Percentiles rank a stretch among this genome's conserved stretches.
phyloP scores from a whole-genome alignment of 1,140 invertebrate species.

The Chrysoperla carnea region DNA sequence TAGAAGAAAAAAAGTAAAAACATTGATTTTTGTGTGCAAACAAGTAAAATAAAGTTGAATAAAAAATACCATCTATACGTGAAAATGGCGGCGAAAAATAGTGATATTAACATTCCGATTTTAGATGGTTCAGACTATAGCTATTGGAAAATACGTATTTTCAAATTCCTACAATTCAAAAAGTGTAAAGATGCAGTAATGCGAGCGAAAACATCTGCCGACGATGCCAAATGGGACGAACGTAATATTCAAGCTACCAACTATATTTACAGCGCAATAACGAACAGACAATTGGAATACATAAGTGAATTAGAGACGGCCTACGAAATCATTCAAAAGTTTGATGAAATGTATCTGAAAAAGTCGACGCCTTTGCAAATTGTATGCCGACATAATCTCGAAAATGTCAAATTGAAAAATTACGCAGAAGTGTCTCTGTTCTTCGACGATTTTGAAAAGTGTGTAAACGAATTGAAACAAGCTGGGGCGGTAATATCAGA shows the following conservation, averaged over 20 bases:
- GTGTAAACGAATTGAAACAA: slow-evolving; percentile 12
- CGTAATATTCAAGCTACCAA: slow-evolving; percentile 11
- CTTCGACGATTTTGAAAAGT: slow-evolving; percentile 16
- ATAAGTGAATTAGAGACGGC: slow-evolving; percentile 7
- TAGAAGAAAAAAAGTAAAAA: too few relatives aligned
- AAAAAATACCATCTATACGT: background rate
- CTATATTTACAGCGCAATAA: slow-evolving; percentile 12
- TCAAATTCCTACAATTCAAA: slow-evolving; percentile 9
- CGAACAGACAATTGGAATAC: slow-evolving; percentile 12
- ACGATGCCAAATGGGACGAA: slow-evolving; percentile 9
- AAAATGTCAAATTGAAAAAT: slow-evolving; percentile 12
- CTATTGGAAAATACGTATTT: slow-evolving; percentile 12
- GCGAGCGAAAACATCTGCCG: slow-evolving; percentile 4
- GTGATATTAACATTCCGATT: slow-evolving; percentile 10
- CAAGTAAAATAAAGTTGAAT: background rate
- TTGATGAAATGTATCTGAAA: slow-evolving; percentile 13
- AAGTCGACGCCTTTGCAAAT: slow-evolving; percentile 15
- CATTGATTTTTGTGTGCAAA: background rate
- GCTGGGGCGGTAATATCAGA: slow-evolving; percentile 12
- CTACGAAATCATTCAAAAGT: slow-evolving; percentile 13
- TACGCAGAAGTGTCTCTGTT: slow-evolving; percentile 7
- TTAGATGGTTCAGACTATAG: slow-evolving; percentile 17
- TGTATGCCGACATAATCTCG: slow-evolving; percentile 10
- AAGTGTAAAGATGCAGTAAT: slow-evolving; percentile 9
- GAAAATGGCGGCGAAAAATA: background rate